Base-by-base conservation (phyloP, 2,113 vertebrate genomes). In the Gasterosteus aculeatus region DNA sequence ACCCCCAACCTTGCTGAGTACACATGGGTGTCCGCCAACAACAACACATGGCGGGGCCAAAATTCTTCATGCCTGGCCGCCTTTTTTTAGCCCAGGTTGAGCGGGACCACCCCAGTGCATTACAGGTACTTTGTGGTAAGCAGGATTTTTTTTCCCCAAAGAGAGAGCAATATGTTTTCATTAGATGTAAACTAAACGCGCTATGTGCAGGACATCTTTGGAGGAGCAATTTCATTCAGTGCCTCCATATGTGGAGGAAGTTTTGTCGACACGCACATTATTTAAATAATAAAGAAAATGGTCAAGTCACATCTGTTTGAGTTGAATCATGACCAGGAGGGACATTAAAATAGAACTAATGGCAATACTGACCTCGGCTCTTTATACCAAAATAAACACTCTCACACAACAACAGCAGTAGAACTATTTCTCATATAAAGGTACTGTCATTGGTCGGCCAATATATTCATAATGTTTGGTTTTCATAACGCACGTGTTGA, bases 71-170 rank as follows among this genome's bases (percentile, higher is more conserved):
- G 77, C 66, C 66, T 41, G 81, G 75, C 81, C 69, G 82, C 80
- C 65, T 67, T 80, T 63, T 81, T 87, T 85, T 18, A 75, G 54
- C 81, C 67, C 75, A 81, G 47, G 77, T 72, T 82, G 82, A 84
- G 72, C 57, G 14, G 72, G 92, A 91, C 90, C 93, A 92, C 92
- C 92, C 81, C 18, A 22, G 63, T 54, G 75, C 61, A 72, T 78
- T 71, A 63, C 85, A 88, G 80, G 72, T 80, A 87, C 82, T 73
- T 65, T 72, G 79, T 62, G 70, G 80, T 39, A 16, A 78, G 77
- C 69, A 14, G 18, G 5, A 1, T 76, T 78, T 77, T 51, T 53
- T 49, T 19, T 19, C n/a, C 22, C 33, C 49, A 74, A 46, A 18
- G 33, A 6, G 64, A 5, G 64, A 69, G 66, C 18, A 7, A 47